Percentiles rank a stretch among this genome's conserved stretches.
These are phyloP conservation scores for Nyleta sp. DNA, from an alignment of 2,888 invertebrate genomes.

Conservation along the genomic window DNA sequence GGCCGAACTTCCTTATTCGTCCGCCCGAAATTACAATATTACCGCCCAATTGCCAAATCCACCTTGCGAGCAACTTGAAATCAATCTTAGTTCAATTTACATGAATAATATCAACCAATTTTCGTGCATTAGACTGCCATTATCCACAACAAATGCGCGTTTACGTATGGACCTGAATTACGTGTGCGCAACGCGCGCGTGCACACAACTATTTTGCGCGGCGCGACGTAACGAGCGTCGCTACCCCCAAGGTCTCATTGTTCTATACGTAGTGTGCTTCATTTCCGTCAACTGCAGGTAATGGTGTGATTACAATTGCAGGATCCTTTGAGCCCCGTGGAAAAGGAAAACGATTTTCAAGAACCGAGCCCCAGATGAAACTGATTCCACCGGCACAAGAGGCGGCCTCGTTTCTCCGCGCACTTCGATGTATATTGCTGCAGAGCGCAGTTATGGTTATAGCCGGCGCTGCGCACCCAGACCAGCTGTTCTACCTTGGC, in stretches of 20 bases:
- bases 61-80: background rate
- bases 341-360: slow-evolving; percentile 57
- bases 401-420: slow-evolving; percentile 31
- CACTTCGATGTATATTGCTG: slow-evolving; percentile 48
- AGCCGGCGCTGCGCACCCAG: slow-evolving; percentile 47
- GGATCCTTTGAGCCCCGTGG: slow-evolving; percentile 44
- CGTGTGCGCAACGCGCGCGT: no score
- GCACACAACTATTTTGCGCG: no score
- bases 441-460: slow-evolving; percentile 67
- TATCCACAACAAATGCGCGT: slow-evolving; percentile 42
- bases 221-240: slow-evolving; percentile 39
- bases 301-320: slow-evolving; percentile 52
- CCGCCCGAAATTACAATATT: no score
- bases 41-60: background rate
- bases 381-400: slow-evolving; percentile 49
- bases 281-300: slow-evolving; percentile 56
- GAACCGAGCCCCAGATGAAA: slow-evolving; percentile 35
- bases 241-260: no score
- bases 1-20: no score
- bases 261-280: slow-evolving; percentile 38
- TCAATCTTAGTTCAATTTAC: slow-evolving; percentile 29
- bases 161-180: slow-evolving; percentile 36
- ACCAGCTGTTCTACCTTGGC: slow-evolving; percentile 25
- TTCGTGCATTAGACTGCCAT: slow-evolving; percentile 21
- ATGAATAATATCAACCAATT: slow-evolving; percentile 33